Evolutionary conservation across 1,140 invertebrate genomes (phyloP), one percentile per base, ranked within the genome.

Genomic region (Drosophila burlai): DNA sequence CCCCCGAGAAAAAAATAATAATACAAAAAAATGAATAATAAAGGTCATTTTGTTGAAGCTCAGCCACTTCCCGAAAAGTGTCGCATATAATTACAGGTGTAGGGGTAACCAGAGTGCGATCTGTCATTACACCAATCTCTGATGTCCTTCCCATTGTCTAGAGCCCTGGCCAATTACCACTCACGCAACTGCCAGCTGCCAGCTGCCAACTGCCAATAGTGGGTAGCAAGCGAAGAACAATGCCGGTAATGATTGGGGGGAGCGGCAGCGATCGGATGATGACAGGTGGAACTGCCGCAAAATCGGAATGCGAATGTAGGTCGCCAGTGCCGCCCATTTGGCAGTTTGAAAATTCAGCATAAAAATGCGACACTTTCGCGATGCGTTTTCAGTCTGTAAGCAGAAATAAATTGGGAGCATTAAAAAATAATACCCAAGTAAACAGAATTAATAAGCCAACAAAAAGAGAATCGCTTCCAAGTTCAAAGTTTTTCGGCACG

Each of bases 341-440:
- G 36, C 57, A 65, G 89, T 80, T 82, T 89, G 74, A 90, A 63
- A 89, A 85, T 55, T 89, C 85, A 89, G 85, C 85, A 89, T 89
- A 89, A 89, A 89, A 81, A 76, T 85, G 63, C 81, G 78, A 82
- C 79, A 90, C 78, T 79, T 90, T 90, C 63, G 61, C 62, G 76
- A 76, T 82, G 78, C 75, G 74, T 82, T 89, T 90, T 85, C 85
- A 89, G 85, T 89, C 83, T 82, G 85, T 81, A 85, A 89, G 85
- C 85, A 90, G 77, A 89, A 85, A 64, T 73, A 73, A 87, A 64
- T 73, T 64, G 65, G 31, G 72, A 55, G 80, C 55, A 80, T 63
- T 57, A 36, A 54, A 31, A 61, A 76, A 45, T 34, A 76, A 61
- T 24, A 66, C 36, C 54, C 47, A 62, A 71, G 45, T 43, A 76